Percentiles rank a stretch among this genome's conserved stretches.
These are phyloP conservation scores for Taurulus bubalis DNA, from an alignment of 2,113 vertebrate genomes.

Conservation along the genomic window DNA sequence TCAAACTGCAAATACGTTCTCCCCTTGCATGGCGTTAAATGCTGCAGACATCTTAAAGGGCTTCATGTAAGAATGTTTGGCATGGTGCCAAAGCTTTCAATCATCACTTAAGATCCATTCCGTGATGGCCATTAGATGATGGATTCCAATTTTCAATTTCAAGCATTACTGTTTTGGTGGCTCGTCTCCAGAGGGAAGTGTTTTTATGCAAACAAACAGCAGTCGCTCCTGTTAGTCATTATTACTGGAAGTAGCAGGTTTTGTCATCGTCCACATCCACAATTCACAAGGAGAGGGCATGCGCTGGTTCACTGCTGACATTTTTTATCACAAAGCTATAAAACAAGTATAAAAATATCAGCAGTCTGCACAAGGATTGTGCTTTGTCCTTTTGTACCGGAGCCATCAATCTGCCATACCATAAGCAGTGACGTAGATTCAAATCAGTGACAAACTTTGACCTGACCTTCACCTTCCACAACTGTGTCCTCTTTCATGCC, in stretches of 20 bases:
- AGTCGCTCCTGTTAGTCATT: background rate
- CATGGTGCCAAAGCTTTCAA: conserved; percentile 59
- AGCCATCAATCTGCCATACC: background rate
- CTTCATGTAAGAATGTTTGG: conserved; percentile 62
- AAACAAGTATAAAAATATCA: conserved; percentile 39
- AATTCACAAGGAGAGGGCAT: conserved; percentile 18
- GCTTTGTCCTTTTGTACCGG: conserved; percentile 5
- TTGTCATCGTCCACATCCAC: conserved; percentile 36
- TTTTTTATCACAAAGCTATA: conserved; percentile 43
- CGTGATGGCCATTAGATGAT: conserved; percentile 61
- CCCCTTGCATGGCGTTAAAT: conserved; percentile 44
- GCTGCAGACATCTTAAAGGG: conserved; percentile 55
- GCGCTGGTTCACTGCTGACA: background rate
- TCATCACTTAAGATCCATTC: conserved; percentile 62
- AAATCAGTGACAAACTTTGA: conserved; percentile 10
- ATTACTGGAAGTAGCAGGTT: conserved; percentile 24
- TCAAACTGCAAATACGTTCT: conserved; percentile 49
- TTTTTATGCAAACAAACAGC: conserved; percentile 54
- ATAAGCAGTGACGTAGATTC: background rate
- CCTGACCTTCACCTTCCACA: conserved; percentile 11
- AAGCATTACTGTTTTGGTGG: conserved; percentile 68
- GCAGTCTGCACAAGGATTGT: conserved; percentile 13
- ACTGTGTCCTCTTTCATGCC: background rate
- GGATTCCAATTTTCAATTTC: conserved; percentile 73
- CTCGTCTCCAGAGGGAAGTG: conserved; percentile 49